These are phyloP conservation scores for Meloidogyne hapla DNA, from an alignment of 1,140 invertebrate genomes.

Conservation along the genomic window DNA sequence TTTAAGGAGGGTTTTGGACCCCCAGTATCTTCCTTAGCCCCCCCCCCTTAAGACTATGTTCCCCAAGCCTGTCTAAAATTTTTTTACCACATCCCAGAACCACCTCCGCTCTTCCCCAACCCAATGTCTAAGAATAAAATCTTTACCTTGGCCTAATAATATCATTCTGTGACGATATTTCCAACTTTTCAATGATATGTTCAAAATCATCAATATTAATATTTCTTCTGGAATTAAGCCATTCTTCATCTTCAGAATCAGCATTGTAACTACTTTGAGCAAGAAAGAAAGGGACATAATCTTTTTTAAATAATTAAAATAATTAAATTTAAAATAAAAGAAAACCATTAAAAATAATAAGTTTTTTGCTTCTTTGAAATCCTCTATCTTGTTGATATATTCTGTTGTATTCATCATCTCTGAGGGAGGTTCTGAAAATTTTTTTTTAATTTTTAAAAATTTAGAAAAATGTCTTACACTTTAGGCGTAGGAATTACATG, in stretches of 20 bases:
- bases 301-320: no score
- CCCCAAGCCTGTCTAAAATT: no score
- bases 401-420: conserved; percentile 36
- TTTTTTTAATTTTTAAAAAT: conserved; percentile 10
- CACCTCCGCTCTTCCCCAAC: no score
- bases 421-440: conserved; percentile 18
- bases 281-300: conserved; percentile 42
- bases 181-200: conserved; percentile 51
- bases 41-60: no score
- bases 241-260: conserved; percentile 48
- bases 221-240: conserved; percentile 25
- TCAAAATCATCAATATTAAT: conserved; percentile 45
- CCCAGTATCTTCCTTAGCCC: no score
- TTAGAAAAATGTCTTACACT: conserved; percentile 17
- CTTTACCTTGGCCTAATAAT: conserved; percentile 32
- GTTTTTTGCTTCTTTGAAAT: conserved; percentile 22
- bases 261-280: conserved; percentile 40
- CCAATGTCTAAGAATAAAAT: background rate
- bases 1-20: no score
- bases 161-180: conserved; percentile 36
- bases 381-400: conserved; percentile 23
- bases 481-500: conserved; percentile 47
- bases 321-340: conserved; percentile 4
- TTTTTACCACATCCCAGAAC: no score
- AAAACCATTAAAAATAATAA: conserved; percentile 36